Evolutionary conservation across 92 coral and sea anemone genomes (phyloP).

Genomic region (Parazoanthus darwini): DNA sequence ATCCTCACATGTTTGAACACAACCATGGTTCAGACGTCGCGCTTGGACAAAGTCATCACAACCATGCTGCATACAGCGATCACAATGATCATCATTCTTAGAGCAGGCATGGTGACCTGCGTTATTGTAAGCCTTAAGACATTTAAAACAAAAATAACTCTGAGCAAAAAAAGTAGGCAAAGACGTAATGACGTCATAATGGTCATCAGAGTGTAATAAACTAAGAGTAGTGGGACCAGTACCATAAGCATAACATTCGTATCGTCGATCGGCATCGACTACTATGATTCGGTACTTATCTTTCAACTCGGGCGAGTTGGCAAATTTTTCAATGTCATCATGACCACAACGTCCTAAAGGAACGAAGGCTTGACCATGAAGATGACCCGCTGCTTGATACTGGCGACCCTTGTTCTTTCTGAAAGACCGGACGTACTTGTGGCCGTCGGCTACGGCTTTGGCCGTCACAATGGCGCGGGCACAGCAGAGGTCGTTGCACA

Average conservation of each 20-base stretch:
- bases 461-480: conserved; percentile 39
- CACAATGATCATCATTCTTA: conserved; percentile 7
- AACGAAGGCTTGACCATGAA: conserved; percentile 33
- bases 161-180: not conserved
- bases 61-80: conserved; percentile 5
- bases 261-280: conserved; percentile 19
- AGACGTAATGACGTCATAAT: conserved; percentile 4
- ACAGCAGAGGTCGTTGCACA: conserved; percentile 18
- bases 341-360: conserved; percentile 1
- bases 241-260: conserved; percentile 15
- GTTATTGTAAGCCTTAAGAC: conserved; percentile 3
- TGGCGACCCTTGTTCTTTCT: conserved; percentile 10
- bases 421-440: conserved; percentile 8
- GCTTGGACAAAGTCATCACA: conserved; percentile 8
- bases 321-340: not conserved
- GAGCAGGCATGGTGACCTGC: conserved; percentile 9
- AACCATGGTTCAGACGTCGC: conserved; percentile 8
- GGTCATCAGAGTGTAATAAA: conserved; percentile 12
- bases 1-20: conserved; percentile 1
- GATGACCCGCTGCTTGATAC: conserved; percentile 7
- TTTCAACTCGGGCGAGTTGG: not conserved
- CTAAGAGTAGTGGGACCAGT: not conserved
- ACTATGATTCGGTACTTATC: not conserved
- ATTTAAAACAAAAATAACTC: conserved; percentile 14
- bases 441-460: conserved; percentile 40